Base-by-base conservation (phyloP, 2,888 invertebrate genomes). In the Mythimna albipuncta region DNA sequence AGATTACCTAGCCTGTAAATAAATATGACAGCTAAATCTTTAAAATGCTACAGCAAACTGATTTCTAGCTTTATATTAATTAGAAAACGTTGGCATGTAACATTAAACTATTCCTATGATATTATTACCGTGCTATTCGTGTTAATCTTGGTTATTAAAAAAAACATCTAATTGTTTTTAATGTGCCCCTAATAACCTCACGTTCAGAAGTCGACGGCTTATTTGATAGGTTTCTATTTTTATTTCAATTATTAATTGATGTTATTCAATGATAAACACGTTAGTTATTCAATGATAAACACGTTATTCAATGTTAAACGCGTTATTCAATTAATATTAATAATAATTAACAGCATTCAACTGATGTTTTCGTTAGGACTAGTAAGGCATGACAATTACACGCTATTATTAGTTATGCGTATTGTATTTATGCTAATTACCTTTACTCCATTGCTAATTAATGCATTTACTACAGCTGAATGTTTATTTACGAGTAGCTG, bases 341-440 rank as follows among this genome's bases (percentile, higher is more conserved):
- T n/a, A n/a, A n/a, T n/a, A n/a, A n/a, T 11, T 47, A 50, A 50
- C 32, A 16, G 13, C 32, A 35, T 35, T 55, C 16, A 47, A 50
- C 54, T 52, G 58, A 62, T 57, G 52, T 58, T 77, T 63, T 35
- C 35, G 50, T 58, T 9, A 38, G 9, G 26, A 38, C 9, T 38
- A 38, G 9, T 38, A 38, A 38, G 38, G 38, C 38, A 9, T 38
- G 9, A 38, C 38, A 38, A 9, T 38, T 38, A 38, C 64, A 78
- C 55, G 82, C 59, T 64, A 55, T 63, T 66, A 75, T 79, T 74
- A 74, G 69, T 63, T 70, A 9, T 73, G 68, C 72, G 6, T 35
- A 73, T 82, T 82, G 79, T 82, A 9, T 44, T 3, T 32, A 77
- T 82, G 82, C 69, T 82, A 38, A 38, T 38, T 38, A 38, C 26